These are phyloP conservation scores for Pediacus dermestoides DNA, from an alignment of 2,888 invertebrate species.

Conservation along the genomic window DNA sequence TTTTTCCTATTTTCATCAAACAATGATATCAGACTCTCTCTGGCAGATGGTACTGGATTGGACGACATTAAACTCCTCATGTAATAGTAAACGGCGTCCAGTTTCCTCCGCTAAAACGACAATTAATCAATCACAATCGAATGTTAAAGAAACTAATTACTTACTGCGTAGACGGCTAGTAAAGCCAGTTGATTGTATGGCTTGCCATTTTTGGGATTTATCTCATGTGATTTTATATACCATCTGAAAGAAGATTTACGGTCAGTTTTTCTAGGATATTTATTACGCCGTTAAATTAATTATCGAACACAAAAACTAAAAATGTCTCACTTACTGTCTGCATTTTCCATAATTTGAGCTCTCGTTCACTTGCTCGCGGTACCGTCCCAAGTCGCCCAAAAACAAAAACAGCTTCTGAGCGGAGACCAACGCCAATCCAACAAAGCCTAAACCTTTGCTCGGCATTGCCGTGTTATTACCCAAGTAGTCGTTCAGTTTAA, in stretches of 20 bases:
- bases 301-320: slow-evolving; percentile 2
- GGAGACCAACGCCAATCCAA: slow-evolving; percentile 75
- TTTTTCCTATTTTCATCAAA: slow-evolving; percentile 93
- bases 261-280: too few relatives aligned
- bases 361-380: slow-evolving; percentile 80
- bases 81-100: slow-evolving; percentile 96
- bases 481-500: slow-evolving; percentile 63
- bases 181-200: slow-evolving; percentile 95
- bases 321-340: slow-evolving; percentile 56
- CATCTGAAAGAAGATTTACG: slow-evolving; percentile 57
- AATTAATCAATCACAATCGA: slow-evolving; percentile 21
- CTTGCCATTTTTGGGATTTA: slow-evolving; percentile 91
- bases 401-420: slow-evolving; percentile 85
- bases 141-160: slow-evolving; percentile 38
- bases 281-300: too few relatives aligned
- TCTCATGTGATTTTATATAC: slow-evolving; percentile 90
- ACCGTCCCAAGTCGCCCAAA: slow-evolving; percentile 89
- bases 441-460: slow-evolving; percentile 62
- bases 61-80: slow-evolving; percentile 93
- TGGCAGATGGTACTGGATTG: slow-evolving; percentile 89
- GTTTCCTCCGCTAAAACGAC: slow-evolving; percentile 74
- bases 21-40: slow-evolving; percentile 79
- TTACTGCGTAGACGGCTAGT: slow-evolving; percentile 76
- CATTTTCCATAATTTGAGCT: slow-evolving; percentile 77
- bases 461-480: slow-evolving; percentile 58